Evolutionary conservation across 2,113 vertebrate species (phyloP).

Genomic region (Nyctibius bracteatus): DNA sequence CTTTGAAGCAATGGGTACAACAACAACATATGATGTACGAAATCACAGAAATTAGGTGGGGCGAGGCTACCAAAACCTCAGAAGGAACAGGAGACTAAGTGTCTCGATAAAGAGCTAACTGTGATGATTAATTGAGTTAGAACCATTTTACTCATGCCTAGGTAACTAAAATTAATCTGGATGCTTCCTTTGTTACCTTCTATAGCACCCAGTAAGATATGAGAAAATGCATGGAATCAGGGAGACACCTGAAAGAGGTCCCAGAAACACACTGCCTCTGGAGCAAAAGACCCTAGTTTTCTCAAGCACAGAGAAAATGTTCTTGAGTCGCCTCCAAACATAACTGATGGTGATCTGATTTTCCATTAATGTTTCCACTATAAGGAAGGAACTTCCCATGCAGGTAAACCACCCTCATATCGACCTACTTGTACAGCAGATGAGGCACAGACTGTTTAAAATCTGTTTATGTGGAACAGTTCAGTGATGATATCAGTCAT

Average conservation of each 20-base stretch:
- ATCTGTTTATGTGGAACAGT: neutral
- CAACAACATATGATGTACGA: neutral
- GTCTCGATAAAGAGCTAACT: neutral
- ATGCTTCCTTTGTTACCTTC: neutral
- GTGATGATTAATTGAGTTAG: rapidly evolving
- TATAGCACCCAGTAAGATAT: neutral
- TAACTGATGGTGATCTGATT: neutral
- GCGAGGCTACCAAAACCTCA: neutral
- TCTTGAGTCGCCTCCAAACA: neutral
- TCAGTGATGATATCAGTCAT: neutral
- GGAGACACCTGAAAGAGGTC: neutral
- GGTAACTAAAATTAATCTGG: neutral
- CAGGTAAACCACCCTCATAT: neutral
- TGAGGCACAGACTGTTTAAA: neutral
- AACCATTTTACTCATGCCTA: neutral
- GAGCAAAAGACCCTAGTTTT: neutral
- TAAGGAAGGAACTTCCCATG: neutral
- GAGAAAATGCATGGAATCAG: neutral
- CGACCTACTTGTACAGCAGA: neutral
- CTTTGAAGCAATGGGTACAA: neutral
- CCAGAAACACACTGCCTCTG: neutral
- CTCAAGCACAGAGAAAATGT: neutral
- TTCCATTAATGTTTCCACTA: neutral
- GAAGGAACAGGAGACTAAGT: neutral
- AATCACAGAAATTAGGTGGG: neutral